Evolutionary conservation across 2,888 invertebrate genomes (phyloP).

Genomic region (Gari tellinella): DNA sequence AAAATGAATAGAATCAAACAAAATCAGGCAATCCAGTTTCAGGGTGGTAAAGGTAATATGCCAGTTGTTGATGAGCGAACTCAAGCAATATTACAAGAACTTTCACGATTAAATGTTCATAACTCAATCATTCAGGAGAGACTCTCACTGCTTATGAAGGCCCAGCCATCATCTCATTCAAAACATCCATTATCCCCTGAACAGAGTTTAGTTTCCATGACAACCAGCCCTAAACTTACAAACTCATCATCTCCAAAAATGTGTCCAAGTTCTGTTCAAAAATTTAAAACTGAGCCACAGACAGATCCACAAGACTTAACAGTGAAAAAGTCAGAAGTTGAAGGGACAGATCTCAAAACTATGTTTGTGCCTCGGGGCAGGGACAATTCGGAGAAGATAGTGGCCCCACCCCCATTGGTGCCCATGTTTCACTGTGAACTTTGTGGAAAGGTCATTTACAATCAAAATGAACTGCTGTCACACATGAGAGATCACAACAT

Average conservation of each 20-base stretch:
- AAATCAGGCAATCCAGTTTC: not conserved
- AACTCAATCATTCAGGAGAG: constrained; percentile 35
- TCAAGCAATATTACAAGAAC: not conserved
- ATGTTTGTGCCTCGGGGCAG: no score
- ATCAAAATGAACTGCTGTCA: constrained; percentile 38
- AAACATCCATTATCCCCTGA: not conserved
- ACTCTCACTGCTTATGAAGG: constrained; percentile 45
- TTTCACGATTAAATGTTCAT: no score
- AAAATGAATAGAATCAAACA: constrained; percentile 4
- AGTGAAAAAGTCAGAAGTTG: constrained; percentile 2
- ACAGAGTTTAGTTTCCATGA: not conserved
- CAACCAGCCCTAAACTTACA: not conserved
- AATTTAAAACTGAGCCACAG: constrained; percentile 1
- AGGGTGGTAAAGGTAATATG: not conserved
- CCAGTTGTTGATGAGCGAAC: not conserved
- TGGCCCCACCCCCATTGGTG: constrained; percentile 34
- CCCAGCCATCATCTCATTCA: constrained; percentile 21
- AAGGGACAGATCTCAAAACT: no score
- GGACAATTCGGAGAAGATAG: not conserved
- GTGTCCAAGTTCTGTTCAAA: not conserved
- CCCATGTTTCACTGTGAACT: constrained; percentile 52
- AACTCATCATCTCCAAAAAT: not conserved
- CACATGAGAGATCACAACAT: constrained; percentile 12
- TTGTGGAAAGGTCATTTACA: constrained; percentile 49
- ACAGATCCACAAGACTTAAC: constrained; percentile 24